Evolutionary conservation across 2,888 invertebrate species (phyloP).

Genomic region (Andrena dorsata): DNA sequence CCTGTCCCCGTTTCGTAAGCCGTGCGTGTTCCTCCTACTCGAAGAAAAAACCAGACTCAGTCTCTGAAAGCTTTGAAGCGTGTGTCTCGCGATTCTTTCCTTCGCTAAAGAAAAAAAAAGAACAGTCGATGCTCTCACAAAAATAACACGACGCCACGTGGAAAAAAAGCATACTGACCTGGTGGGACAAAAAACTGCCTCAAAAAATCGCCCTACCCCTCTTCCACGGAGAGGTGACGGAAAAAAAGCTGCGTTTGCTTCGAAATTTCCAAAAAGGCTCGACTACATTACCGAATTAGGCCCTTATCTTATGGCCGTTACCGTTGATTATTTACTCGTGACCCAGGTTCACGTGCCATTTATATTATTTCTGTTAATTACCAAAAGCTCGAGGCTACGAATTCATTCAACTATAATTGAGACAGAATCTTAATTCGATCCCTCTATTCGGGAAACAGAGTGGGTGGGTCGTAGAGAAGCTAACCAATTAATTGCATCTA

Average conservation of each 20-base stretch:
- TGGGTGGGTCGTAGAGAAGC: too few relatives aligned
- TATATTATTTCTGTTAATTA: conserved; percentile 19
- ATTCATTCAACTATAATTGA: conserved; percentile 3
- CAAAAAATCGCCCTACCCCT: conserved; percentile 73
- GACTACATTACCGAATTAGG: not conserved
- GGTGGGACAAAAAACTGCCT: conserved; percentile 74
- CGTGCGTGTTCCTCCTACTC: conserved; percentile 58
- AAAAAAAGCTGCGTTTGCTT: conserved; percentile 60
- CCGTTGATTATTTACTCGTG: conserved; percentile 12
- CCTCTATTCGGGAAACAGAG: too few relatives aligned
- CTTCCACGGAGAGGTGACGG: conserved; percentile 45
- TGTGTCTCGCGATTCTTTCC: conserved; percentile 38
- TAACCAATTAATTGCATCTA: not conserved
- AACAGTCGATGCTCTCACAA: conserved; percentile 53
- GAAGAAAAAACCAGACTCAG: conserved; percentile 5
- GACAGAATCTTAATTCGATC: not conserved
- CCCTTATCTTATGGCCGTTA: conserved; percentile 5
- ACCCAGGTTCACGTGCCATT: not conserved
- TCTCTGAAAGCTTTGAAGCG: conserved; percentile 44
- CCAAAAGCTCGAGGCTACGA: conserved; percentile 6
- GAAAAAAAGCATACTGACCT: conserved; percentile 78
- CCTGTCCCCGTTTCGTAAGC: conserved; percentile 60
- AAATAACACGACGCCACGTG: conserved; percentile 67
- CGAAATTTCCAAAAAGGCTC: conserved; percentile 50
- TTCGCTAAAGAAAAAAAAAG: conserved; percentile 39